A percentile compares a stretch with the other conserved stretches of the same genome.
These are phyloP conservation scores for Plusia festucae DNA, from an alignment of 2,888 invertebrate genomes.

Conservation along the genomic window DNA sequence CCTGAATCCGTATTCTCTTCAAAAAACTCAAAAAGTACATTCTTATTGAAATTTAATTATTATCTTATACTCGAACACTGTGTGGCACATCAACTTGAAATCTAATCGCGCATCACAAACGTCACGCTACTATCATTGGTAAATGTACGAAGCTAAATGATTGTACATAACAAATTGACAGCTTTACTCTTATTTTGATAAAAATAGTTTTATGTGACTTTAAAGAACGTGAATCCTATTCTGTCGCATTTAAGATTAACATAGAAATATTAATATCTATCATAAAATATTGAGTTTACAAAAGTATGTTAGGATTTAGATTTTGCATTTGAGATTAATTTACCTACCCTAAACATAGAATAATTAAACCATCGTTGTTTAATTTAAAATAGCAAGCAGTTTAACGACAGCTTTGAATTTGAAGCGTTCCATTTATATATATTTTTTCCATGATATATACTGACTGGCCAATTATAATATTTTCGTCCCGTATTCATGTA, in stretches of 20 bases:
- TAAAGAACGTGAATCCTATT: not conserved
- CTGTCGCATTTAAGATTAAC: not conserved
- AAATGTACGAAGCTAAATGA: conserved; percentile 2
- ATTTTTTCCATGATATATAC: no score
- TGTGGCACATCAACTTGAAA: not conserved
- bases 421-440: not conserved
- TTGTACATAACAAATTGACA: conserved; percentile 26
- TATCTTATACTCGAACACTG: not conserved
- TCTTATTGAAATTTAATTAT: not conserved
- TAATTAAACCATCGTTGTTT: no score
- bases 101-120: not conserved
- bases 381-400: no score
- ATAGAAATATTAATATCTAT: not conserved
- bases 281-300: not conserved
- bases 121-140: not conserved
- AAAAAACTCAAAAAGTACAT: not conserved
- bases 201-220: not conserved
- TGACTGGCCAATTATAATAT: no score
- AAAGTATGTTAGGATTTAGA: not conserved
- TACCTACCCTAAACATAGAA: no score
- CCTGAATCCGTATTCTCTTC: not conserved
- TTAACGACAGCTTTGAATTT: not conserved
- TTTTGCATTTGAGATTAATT: not conserved
- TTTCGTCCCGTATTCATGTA: no score
- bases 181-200: not conserved